phyloP scores from a whole-genome alignment of 2,113 vertebrate species.

The Noturus placidus region DNA sequence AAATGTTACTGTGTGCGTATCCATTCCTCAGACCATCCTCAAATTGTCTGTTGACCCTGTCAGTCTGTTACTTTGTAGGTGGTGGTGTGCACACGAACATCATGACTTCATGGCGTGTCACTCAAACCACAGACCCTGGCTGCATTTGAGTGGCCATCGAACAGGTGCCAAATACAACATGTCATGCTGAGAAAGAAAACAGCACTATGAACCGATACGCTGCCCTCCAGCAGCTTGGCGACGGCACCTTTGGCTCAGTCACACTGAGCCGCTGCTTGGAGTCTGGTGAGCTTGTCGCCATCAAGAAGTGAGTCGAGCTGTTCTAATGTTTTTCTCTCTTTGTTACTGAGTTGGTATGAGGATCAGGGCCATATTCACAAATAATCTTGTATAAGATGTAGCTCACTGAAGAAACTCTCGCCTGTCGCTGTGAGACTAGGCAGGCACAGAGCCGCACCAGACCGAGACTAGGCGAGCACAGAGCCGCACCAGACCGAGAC shows the following conservation, averaged over 20 bases:
- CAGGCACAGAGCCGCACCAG: no score
- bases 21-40: not conserved
- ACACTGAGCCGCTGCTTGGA: slow-evolving; percentile 95
- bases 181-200: slow-evolving; percentile 27
- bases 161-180: slow-evolving; percentile 42
- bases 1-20: not conserved
- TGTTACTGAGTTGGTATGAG: not conserved
- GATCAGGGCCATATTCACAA: slow-evolving; percentile 12
- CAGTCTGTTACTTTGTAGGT: slow-evolving; percentile 47
- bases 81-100: slow-evolving; percentile 75
- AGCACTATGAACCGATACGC: slow-evolving; percentile 90
- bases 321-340: not conserved
- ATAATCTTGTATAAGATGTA: not conserved
- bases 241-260: slow-evolving; percentile 95
- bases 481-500: not conserved
- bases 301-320: slow-evolving; percentile 83
- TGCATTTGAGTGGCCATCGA: slow-evolving; percentile 72
- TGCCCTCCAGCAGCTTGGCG: slow-evolving; percentile 88
- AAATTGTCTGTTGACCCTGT: not conserved
- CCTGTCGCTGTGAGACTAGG: no score
- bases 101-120: slow-evolving; percentile 78
- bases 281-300: slow-evolving; percentile 94
- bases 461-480: not conserved
- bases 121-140: slow-evolving; percentile 85
- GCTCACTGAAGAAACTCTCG: not conserved